Evolutionary conservation across 2,113 vertebrate genomes (phyloP).

Genomic region (Menura novaehollandiae): DNA sequence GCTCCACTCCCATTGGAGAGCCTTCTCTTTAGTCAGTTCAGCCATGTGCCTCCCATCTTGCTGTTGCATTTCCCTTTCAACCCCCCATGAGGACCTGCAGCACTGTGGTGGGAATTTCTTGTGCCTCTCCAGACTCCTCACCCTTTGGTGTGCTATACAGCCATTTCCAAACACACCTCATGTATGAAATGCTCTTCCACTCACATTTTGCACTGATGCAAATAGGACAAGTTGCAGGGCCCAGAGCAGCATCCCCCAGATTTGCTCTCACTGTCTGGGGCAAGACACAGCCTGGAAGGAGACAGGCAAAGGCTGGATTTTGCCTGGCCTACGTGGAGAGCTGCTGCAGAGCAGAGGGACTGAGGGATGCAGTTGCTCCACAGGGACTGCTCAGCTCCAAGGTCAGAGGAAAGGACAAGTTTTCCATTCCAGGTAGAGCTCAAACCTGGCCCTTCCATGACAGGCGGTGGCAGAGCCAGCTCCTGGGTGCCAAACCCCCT

Average conservation of each 20-base stretch:
- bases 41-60: neutral
- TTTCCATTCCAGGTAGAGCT: conserved; percentile 5
- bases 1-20: neutral
- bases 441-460: neutral
- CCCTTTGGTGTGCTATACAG: neutral
- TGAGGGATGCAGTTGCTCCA: neutral
- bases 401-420: conserved; percentile 34
- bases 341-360: neutral
- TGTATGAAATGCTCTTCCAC: neutral
- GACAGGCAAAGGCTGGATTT: neutral
- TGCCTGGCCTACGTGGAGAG: neutral
- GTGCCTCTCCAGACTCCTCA: neutral
- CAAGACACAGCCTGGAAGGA: neutral
- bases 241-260: neutral
- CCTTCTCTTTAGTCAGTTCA: neutral
- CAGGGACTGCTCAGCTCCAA: neutral
- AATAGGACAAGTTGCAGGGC: neutral
- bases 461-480: neutral
- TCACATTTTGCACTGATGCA: neutral
- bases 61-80: neutral
- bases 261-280: neutral
- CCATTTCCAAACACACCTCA: neutral
- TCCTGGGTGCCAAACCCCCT: conserved; percentile 56
- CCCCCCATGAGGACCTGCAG: neutral
- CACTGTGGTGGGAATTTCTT: neutral